These are phyloP conservation scores for Nycteola revayana DNA, from an alignment of 2,888 invertebrate species.

Conservation along the genomic window DNA sequence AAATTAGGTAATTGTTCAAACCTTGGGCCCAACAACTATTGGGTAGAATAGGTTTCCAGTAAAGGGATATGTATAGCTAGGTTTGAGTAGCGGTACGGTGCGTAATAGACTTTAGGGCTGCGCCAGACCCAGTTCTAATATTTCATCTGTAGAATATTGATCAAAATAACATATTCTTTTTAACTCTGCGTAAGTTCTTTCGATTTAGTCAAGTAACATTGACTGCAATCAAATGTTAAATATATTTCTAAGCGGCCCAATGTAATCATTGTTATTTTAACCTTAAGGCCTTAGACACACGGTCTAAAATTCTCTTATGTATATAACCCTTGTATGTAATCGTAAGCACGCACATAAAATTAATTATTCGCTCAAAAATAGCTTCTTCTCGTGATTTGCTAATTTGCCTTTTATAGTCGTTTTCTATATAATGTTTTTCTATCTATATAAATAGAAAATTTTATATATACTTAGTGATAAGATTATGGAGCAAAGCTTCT, in stretches of 20 bases:
- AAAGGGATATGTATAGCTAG: too few relatives aligned
- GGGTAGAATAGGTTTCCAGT: too few relatives aligned
- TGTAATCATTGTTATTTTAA: slow-evolving; percentile 15
- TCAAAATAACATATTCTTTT: too few relatives aligned
- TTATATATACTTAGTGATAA: slow-evolving; percentile 54
- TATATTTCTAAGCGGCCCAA: slow-evolving; percentile 7
- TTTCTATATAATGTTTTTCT: slow-evolving; percentile 56
- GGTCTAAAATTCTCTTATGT: slow-evolving; percentile 53
- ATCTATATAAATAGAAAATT: slow-evolving; percentile 53
- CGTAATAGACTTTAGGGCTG: too few relatives aligned
- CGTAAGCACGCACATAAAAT: slow-evolving; percentile 65
- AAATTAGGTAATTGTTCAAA: slow-evolving; percentile 21
- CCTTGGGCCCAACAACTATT: slow-evolving; percentile 27
- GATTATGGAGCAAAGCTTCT: slow-evolving; percentile 67
- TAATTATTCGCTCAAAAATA: slow-evolving; percentile 62
- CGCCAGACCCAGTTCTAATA: slow-evolving; percentile 18
- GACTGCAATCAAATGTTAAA: slow-evolving; percentile 5
- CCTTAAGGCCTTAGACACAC: slow-evolving; percentile 44
- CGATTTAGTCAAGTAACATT: slow-evolving; percentile 3
- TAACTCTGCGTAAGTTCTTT: slow-evolving; percentile 8
- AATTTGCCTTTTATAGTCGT: slow-evolving; percentile 68
- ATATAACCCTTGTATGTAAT: slow-evolving; percentile 41
- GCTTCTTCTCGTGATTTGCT: slow-evolving; percentile 76
- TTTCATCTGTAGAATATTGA: slow-evolving; percentile 24
- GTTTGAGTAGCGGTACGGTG: too few relatives aligned